These are phyloP conservation scores for Drosophila persimilis DNA, from an alignment of 1,140 invertebrate genomes.

Conservation along the genomic window DNA sequence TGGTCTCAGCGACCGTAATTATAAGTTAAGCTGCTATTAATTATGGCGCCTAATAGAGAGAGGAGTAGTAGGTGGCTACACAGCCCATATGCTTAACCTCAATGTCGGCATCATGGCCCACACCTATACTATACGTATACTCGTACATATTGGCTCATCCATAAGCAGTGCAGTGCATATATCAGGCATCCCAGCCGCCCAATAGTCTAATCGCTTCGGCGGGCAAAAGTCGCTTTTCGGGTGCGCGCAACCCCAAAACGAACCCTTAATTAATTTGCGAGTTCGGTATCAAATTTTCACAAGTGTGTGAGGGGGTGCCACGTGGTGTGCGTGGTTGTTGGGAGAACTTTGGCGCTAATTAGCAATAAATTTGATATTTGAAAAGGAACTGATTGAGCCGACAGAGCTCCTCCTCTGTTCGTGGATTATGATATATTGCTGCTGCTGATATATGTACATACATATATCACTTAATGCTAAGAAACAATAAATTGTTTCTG, in stretches of 20 bases:
- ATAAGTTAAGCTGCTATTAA: slow-evolving; percentile 80
- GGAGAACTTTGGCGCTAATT: slow-evolving; percentile 57
- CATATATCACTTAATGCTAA: slow-evolving; percentile 33
- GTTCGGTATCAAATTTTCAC: slow-evolving; percentile 70
- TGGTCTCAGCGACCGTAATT: slow-evolving; percentile 76
- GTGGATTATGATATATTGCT: slow-evolving; percentile 52
- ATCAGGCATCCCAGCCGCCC: slow-evolving; percentile 31
- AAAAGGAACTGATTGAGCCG: slow-evolving; percentile 51
- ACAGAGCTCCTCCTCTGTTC: slow-evolving; percentile 4
- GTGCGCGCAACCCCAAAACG: slow-evolving; percentile 50
- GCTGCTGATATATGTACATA: slow-evolving; percentile 2
- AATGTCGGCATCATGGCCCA: not conserved
- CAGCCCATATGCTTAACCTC: slow-evolving; percentile 51
- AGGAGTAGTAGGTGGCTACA: not conserved
- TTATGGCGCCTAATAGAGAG: slow-evolving; percentile 67
- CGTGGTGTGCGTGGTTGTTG: slow-evolving; percentile 11
- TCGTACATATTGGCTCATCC: no score
- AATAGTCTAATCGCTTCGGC: slow-evolving; percentile 63
- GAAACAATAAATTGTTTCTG: not conserved
- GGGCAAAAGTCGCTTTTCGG: slow-evolving; percentile 51
- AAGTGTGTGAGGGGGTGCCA: slow-evolving; percentile 24
- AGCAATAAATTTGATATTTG: slow-evolving; percentile 70
- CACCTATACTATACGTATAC: not conserved
- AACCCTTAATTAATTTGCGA: slow-evolving; percentile 75
- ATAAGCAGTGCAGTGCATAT: slow-evolving; percentile 25